Conservation (phyloP, 2,888 invertebrate genomes). For the Schizaphis graminum region DNA sequence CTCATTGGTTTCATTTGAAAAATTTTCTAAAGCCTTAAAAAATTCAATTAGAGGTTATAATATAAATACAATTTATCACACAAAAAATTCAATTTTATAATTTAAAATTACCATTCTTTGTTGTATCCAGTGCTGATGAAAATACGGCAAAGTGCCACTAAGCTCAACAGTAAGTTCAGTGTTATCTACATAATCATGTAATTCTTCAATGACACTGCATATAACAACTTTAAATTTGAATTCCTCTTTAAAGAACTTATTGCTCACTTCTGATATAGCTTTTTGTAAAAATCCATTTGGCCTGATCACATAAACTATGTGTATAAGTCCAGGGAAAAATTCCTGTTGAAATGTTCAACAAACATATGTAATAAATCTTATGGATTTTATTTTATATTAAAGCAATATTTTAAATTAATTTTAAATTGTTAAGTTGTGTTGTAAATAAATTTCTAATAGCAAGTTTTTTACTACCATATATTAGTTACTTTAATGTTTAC, state of each 20-base stretch:
- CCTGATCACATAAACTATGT: constrained; percentile 92
- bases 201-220: constrained; percentile 86
- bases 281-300: constrained; percentile 96
- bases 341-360: constrained; percentile 76
- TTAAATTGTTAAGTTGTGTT: not conserved
- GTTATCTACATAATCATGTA: constrained; percentile 87
- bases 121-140: constrained; percentile 96
- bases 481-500: not conserved
- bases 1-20: constrained; percentile 90
- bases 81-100: not conserved
- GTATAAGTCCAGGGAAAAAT: constrained; percentile 93
- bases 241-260: constrained; percentile 90
- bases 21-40: constrained; percentile 91
- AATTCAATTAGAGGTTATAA: constrained; percentile 13
- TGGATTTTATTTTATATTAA: not conserved
- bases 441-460: not conserved
- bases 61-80: not conserved
- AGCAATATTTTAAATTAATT: not conserved
- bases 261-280: constrained; percentile 95
- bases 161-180: constrained; percentile 90
- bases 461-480: not conserved
- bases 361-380: not conserved
- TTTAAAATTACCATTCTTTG: constrained; percentile 86
- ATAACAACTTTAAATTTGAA: constrained; percentile 90
- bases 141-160: constrained; percentile 89